A percentile compares a stretch with the other conserved stretches of the same genome.
Evolutionary conservation across 2,888 invertebrate genomes (phyloP).

Genomic region (Parasteatoda lunata): DNA sequence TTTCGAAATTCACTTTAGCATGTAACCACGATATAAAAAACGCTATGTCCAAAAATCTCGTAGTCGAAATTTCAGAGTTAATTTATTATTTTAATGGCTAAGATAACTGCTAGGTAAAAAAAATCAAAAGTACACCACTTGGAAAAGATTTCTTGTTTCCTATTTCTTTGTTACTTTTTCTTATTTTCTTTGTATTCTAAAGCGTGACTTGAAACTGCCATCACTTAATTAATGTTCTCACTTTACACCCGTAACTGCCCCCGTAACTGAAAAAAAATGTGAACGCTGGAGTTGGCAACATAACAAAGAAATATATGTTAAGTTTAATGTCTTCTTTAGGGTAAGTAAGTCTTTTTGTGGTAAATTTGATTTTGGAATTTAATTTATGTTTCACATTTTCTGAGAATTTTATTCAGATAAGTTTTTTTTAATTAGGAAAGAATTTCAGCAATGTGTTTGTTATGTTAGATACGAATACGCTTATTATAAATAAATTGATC

Average conservation of each 20-base stretch:
- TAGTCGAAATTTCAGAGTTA: conserved; percentile 23
- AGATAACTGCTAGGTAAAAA: conserved; percentile 21
- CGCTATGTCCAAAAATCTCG: not conserved
- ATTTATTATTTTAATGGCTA: conserved; percentile 51
- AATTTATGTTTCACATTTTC: too few species aligned
- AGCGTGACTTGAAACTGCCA: conserved; percentile 9
- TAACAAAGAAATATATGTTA: not conserved
- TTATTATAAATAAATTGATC: too few species aligned
- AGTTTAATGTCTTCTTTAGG: not conserved
- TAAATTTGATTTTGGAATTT: not conserved
- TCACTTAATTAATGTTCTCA: conserved; percentile 41
- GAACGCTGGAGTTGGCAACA: not conserved
- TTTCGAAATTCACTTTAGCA: not conserved
- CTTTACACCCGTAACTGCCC: conserved; percentile 24
- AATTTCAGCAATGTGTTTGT: too few species aligned
- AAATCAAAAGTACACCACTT: not conserved
- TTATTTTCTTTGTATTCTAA: too few species aligned
- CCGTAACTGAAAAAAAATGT: not conserved
- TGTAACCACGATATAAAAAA: not conserved
- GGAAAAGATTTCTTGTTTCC: conserved; percentile 18
- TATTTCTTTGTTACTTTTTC: conserved; percentile 42
- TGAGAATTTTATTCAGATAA: too few species aligned
- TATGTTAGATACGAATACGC: too few species aligned
- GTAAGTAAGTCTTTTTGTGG: not conserved
- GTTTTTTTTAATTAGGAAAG: too few species aligned